A percentile compares a stretch with the other conserved stretches of the same genome.
phyloP scores from a whole-genome alignment of 2,888 invertebrate species.

The Halictus quadricinctus region DNA sequence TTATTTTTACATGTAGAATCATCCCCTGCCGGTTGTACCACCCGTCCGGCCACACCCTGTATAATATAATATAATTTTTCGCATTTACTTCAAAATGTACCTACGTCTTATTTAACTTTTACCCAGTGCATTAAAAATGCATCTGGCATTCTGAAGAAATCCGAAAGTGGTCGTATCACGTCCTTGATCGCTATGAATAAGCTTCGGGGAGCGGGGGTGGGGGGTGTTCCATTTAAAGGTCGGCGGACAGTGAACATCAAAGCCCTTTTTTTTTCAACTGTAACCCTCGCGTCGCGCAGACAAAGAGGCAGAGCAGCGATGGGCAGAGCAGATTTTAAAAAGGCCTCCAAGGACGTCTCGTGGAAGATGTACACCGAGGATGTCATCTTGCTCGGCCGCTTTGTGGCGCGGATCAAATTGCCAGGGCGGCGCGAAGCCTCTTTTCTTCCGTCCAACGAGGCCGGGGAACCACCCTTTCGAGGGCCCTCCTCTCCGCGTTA shows the following conservation, averaged over 20 bases:
- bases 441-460: constrained; percentile 54
- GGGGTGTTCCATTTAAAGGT: constrained; percentile 34
- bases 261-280: constrained; percentile 37
- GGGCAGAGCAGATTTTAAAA: constrained; percentile 37
- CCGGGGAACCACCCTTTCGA: constrained; percentile 51
- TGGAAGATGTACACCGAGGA: constrained; percentile 27
- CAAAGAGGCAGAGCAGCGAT: constrained; percentile 38
- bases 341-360: constrained; percentile 47
- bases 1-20: no score
- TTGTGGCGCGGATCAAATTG: constrained; percentile 62
- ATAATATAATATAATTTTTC: no score
- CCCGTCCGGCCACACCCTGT: no score
- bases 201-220: background rate
- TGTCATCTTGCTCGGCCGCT: constrained; percentile 54
- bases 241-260: constrained; percentile 51
- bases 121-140: no score
- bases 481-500: constrained; percentile 63
- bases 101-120: no score
- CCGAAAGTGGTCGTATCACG: constrained; percentile 22
- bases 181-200: constrained; percentile 34
- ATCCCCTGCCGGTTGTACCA: no score
- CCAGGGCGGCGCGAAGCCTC: constrained; percentile 48
- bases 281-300: constrained; percentile 46
- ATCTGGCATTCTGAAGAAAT: background rate
- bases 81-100: no score